Conservation (phyloP, 1,140 invertebrate species). For the Meteorus sp. region DNA sequence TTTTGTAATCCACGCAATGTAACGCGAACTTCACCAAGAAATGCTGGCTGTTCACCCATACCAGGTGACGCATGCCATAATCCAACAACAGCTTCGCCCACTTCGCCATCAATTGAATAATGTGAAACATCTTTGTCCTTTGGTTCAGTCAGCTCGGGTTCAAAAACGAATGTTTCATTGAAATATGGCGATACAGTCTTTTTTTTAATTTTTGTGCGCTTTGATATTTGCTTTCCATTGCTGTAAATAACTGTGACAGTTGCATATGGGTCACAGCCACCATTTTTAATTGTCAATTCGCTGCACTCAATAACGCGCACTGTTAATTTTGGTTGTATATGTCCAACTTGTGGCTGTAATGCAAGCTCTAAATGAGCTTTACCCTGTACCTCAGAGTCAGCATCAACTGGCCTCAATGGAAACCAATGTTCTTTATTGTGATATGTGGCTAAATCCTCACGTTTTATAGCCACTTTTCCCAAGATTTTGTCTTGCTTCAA, state of each 20-base stretch:
- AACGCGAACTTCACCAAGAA: slow-evolving; percentile 84
- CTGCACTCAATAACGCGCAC: slow-evolving; percentile 76
- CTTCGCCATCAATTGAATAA: slow-evolving; percentile 62
- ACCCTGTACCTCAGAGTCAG: slow-evolving; percentile 86
- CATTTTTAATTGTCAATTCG: slow-evolving; percentile 86
- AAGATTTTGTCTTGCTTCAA: slow-evolving; percentile 84
- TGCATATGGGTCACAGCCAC: slow-evolving; percentile 88
- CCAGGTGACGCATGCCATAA: slow-evolving; percentile 83
- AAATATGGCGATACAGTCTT: slow-evolving; percentile 88
- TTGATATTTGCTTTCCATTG: slow-evolving; percentile 79
- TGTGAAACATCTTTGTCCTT: slow-evolving; percentile 55
- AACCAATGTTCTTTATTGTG: slow-evolving; percentile 93
- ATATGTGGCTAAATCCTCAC: slow-evolving; percentile 82
- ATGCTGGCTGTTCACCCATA: slow-evolving; percentile 72
- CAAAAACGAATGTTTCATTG: slow-evolving; percentile 86
- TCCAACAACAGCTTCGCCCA: slow-evolving; percentile 74
- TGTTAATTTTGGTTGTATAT: slow-evolving; percentile 51
- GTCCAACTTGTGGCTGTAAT: slow-evolving; percentile 48
- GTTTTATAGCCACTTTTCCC: slow-evolving; percentile 86
- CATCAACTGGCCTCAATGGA: slow-evolving; percentile 78
- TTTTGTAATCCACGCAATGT: slow-evolving; percentile 71
- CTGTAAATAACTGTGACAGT: slow-evolving; percentile 77
- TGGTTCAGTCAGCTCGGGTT: slow-evolving; percentile 56
- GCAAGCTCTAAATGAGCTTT: slow-evolving; percentile 75
- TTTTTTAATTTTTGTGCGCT: slow-evolving; percentile 83